Evolutionary conservation across 2,888 invertebrate genomes (phyloP).

Genomic region (Parapristionchus giblindavisi): DNA sequence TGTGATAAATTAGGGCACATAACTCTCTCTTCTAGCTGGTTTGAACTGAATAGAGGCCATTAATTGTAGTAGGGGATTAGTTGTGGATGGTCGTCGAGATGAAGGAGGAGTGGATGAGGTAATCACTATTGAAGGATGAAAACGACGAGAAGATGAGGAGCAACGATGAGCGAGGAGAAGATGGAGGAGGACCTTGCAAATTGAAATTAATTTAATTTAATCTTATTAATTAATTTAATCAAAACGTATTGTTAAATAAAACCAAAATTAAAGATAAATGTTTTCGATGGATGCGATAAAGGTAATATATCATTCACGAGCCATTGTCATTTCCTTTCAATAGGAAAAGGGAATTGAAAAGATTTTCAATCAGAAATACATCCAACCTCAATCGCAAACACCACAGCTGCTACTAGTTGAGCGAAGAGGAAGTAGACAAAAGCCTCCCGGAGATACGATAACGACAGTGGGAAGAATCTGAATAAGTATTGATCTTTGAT

Average conservation of each 20-base stretch:
- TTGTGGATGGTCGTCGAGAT: conserved; percentile 5
- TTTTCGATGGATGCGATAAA: too few relatives aligned
- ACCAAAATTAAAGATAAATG: too few relatives aligned
- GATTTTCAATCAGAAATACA: not conserved
- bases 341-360: not conserved
- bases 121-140: not conserved
- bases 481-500: not conserved
- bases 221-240: not conserved
- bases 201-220: not conserved
- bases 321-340: not conserved
- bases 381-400: conserved; percentile 11
- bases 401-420: not conserved
- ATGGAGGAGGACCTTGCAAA: conserved; percentile 7
- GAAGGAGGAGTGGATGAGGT: not conserved
- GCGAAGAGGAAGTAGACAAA: conserved; percentile 16
- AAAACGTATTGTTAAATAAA: not conserved
- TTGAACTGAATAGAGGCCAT: conserved; percentile 30
- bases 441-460: conserved; percentile 19
- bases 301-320: not conserved
- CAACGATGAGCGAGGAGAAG: conserved; percentile 17
- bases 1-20: conserved; percentile 13
- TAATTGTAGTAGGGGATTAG: conserved; percentile 3
- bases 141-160: not conserved
- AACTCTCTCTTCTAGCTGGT: conserved; percentile 14
- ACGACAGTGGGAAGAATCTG: conserved; percentile 11